Percentiles rank a stretch among this genome's conserved stretches.
These are phyloP conservation scores for Oceanodroma leucorhoa DNA, from an alignment of 2,797 vertebrate species.

Conservation along the genomic window DNA sequence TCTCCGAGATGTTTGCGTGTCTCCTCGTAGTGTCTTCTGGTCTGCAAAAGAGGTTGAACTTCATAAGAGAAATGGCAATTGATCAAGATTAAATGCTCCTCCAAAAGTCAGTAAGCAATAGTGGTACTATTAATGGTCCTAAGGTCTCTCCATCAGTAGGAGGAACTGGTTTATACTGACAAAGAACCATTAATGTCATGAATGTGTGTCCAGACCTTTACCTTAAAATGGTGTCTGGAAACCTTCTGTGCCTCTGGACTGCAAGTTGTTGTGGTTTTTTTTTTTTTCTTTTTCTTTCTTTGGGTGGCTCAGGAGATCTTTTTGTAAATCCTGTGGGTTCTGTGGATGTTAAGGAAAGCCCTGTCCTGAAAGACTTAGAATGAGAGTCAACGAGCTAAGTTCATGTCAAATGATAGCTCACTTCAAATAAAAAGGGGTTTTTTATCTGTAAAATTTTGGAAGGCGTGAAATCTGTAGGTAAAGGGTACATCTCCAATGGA, in stretches of 20 bases:
- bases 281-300: not conserved
- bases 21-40: not conserved
- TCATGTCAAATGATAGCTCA: not conserved
- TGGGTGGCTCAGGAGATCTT: not conserved
- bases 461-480: not conserved
- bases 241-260: not conserved
- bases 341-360: not conserved
- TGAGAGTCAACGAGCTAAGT: not conserved
- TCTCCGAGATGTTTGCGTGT: not conserved
- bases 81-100: constrained; percentile 16
- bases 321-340: not conserved
- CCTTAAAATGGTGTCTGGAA: not conserved
- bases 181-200: not conserved
- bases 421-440: not conserved
- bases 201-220: not conserved
- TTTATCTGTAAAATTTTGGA: not conserved
- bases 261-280: fast-evolving
- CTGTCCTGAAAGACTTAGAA: not conserved
- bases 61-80: constrained; percentile 1
- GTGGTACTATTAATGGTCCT: not conserved
- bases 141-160: not conserved
- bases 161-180: not conserved
- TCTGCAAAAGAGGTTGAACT: not conserved
- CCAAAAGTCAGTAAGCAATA: constrained; percentile 3
- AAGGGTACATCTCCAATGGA: fast-evolving